These are phyloP conservation scores for Cheilosia vulpina DNA, from an alignment of 2,888 invertebrate genomes.

Conservation along the genomic window DNA sequence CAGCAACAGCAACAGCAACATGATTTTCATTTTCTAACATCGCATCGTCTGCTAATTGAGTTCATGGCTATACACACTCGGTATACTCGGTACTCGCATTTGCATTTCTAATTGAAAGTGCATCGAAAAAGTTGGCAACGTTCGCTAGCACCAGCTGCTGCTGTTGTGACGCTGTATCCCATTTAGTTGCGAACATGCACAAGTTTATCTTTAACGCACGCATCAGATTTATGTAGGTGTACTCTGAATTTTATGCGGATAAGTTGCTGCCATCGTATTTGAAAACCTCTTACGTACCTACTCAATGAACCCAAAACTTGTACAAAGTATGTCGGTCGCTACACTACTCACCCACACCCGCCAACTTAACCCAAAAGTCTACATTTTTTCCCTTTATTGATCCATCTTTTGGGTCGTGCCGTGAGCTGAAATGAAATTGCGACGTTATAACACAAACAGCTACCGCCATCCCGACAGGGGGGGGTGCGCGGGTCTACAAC, in stretches of 20 bases:
- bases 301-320: slow-evolving; percentile 24
- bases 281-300: not conserved
- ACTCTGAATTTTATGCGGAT: slow-evolving; percentile 4
- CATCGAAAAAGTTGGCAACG: slow-evolving; percentile 62
- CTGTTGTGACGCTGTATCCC: not conserved
- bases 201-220: not conserved
- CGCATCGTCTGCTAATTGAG: slow-evolving; percentile 68
- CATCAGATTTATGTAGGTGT: not conserved
- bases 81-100: slow-evolving; percentile 53
- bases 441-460: slow-evolving; percentile 34
- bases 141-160: slow-evolving; percentile 34
- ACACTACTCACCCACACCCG: not conserved
- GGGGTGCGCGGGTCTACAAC: slow-evolving; percentile 38
- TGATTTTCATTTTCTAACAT: slow-evolving; percentile 67
- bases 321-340: not conserved
- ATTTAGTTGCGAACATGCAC: not conserved
- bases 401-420: slow-evolving; percentile 22
- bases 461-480: slow-evolving; percentile 37
- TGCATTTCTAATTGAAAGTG: slow-evolving; percentile 75
- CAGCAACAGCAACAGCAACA: slow-evolving; percentile 30
- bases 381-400: slow-evolving; percentile 41
- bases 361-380: slow-evolving; percentile 44
- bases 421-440: slow-evolving; percentile 26
- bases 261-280: too few species aligned
- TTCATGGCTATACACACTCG: slow-evolving; percentile 52